These are phyloP conservation scores for Phaenicophaeus curvirostris DNA, from an alignment of 2,797 vertebrate species.

Conservation along the genomic window DNA sequence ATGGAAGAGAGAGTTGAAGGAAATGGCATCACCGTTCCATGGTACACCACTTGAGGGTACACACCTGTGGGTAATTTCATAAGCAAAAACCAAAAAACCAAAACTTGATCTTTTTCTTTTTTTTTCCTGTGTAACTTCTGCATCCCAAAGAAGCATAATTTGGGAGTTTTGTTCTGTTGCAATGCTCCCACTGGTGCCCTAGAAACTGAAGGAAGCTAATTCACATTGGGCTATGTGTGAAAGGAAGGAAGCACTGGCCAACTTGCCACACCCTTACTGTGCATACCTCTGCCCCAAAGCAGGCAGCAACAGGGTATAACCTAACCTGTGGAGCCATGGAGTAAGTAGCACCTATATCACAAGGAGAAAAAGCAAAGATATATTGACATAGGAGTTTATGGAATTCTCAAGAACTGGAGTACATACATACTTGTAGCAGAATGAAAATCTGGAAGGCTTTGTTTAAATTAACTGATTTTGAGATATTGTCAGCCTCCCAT, in stretches of 20 bases:
- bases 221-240: neutral
- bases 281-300: neutral
- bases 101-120: neutral
- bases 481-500: neutral
- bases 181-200: neutral
- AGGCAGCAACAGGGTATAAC: neutral
- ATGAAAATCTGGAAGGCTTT: neutral
- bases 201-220: neutral
- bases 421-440: neutral
- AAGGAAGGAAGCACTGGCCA: neutral
- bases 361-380: neutral
- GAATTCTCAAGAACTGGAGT: neutral
- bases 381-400: neutral
- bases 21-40: neutral
- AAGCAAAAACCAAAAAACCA: neutral
- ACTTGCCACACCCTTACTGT: neutral
- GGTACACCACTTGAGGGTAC: neutral
- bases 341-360: neutral
- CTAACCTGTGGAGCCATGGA: neutral
- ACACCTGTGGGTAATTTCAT: neutral
- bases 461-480: neutral
- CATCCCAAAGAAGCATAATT: neutral
- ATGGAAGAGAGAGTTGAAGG: neutral
- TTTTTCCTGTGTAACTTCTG: neutral
- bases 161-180: neutral